Base-by-base conservation (phyloP, 2,888 invertebrate species). In the Pachycephus smyrnensis region DNA sequence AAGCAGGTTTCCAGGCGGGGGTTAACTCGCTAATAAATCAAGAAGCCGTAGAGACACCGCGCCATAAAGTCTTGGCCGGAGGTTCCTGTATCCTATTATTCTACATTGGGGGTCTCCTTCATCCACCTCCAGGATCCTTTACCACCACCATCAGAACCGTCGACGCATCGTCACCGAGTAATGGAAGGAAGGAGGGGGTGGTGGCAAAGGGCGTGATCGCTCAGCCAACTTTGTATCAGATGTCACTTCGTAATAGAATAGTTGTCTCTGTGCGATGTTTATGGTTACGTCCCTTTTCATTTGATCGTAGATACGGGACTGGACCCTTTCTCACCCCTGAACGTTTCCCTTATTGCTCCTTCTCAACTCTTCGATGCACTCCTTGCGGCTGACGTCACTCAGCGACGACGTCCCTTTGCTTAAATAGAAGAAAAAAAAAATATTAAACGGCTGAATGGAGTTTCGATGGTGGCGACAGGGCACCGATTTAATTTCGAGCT, bases 1-100 rank as follows among this genome's bases (percentile, higher is more conserved):
- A 3, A 84, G 84, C 80, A 83, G 83, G 84, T 86, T 86, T 84
- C 83, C 82, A 86, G 84, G 82, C 82, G 82, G 84, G 88, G 86
- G 89, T 89, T 89, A 88, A 90, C 89, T 89, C 85, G 87, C 82
- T 89, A 89, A 90, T 90, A 90, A 91, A 91, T 90, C 91, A 90
- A 89, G 88, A 89, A 89, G 89, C 88, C 89, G 83, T 88, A 87
- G 87, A 87, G 89, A 87, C 86, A 88, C 86, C 83, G 83, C 84
- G 86, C 87, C 86, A 85, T 89, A 90, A 90, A 89, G 85, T 88
- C 87, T 80, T 76, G 78, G 80, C 79, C 84, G 82, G 82, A 84
- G 86, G 81, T 86, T 84, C 82, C 84, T 83, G 84, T 85, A 87
- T 89, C 87, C 88, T 89, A 89, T 90, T 91, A 90, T 90, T 89